Base-by-base conservation (phyloP, 2,888 invertebrate genomes). In the Horisme vitalbata region DNA sequence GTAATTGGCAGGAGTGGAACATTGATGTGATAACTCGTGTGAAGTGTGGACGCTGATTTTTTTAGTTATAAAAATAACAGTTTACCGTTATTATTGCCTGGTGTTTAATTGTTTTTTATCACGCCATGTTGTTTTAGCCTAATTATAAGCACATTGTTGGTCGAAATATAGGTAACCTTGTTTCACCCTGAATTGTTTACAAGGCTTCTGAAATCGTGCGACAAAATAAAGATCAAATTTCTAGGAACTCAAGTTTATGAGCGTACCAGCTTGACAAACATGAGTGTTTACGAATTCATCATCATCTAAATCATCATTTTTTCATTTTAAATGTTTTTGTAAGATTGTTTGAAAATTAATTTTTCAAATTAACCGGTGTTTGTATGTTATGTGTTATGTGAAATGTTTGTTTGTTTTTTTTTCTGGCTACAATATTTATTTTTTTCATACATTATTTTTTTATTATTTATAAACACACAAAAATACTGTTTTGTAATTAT, bases 111-210 rank as follows among this genome's bases (percentile, higher is more conserved):
- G 33, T 15, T 20, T 18, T 8, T 14, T 13, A 37, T 9, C 56
- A 53, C 45, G 48, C 48, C 38, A 56, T 45, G 24, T 41, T 34
- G 27, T 24, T 45, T 47, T 45, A 44, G 21, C 24, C 21, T 41
- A 33, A 47, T 51, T 48, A n/a, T n/a, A n/a, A 51, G 27, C 35
- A 36, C 23, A 23, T 32, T 37, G 36, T 37, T 37, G 9, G 28
- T 11, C 15, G 33, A 32, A 15, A 26, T 8, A 28, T 13, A 18
- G 5, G 5, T 18, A 33, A 34, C 14, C 14, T 41, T 34, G 33
- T 28, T 34, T 15, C 5, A 20, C 21, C 23, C n/a, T 18, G 6
- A 5, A 5, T 21, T 37, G 8, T 37, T 28, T 15, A 20, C 13
- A 7, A 31, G 7, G 26, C 11, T 26, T 11, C 11, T 26, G 0